phyloP scores from a whole-genome alignment of 2,797 vertebrate genomes.

The Gallinago stenura region DNA sequence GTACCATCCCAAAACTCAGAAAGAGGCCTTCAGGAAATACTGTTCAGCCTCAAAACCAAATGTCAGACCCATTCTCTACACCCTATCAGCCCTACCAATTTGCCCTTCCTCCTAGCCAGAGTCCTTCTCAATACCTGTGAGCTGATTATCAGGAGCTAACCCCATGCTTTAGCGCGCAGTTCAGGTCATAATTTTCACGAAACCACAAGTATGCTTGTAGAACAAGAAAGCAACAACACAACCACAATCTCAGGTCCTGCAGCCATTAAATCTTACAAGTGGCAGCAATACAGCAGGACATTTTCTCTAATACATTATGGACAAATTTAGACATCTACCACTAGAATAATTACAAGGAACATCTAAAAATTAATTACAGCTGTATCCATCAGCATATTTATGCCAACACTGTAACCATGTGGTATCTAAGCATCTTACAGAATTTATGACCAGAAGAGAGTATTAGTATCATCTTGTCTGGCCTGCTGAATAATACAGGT shows the following conservation, averaged over 20 bases:
- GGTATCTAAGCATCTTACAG: slow-evolving; percentile 22
- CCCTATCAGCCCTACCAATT: not conserved
- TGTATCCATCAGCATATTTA: slow-evolving; percentile 32
- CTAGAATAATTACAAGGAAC: slow-evolving; percentile 22
- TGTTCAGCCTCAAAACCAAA: not conserved
- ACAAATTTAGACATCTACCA: slow-evolving; percentile 30
- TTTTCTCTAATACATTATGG: not conserved
- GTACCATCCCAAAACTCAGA: not conserved
- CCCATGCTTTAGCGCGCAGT: not conserved
- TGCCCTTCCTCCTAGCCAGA: not conserved
- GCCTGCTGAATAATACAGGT: not conserved
- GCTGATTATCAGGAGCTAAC: not conserved
- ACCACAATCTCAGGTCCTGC: not conserved
- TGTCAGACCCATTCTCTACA: not conserved
- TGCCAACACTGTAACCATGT: not conserved
- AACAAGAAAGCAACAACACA: not conserved
- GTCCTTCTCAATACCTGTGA: not conserved
- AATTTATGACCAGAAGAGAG: slow-evolving; percentile 18
- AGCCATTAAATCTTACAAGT: slow-evolving; percentile 15
- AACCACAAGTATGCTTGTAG: not conserved
- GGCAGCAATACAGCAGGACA: not conserved
- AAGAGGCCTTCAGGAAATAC: not conserved
- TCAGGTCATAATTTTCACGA: not conserved
- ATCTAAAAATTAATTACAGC: slow-evolving; percentile 42
- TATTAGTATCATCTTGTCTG: slow-evolving; percentile 14